Percentiles rank a stretch among this genome's conserved stretches.
Conservation (phyloP, 1,140 invertebrate genomes). For the Brachionus rotundiformis region DNA sequence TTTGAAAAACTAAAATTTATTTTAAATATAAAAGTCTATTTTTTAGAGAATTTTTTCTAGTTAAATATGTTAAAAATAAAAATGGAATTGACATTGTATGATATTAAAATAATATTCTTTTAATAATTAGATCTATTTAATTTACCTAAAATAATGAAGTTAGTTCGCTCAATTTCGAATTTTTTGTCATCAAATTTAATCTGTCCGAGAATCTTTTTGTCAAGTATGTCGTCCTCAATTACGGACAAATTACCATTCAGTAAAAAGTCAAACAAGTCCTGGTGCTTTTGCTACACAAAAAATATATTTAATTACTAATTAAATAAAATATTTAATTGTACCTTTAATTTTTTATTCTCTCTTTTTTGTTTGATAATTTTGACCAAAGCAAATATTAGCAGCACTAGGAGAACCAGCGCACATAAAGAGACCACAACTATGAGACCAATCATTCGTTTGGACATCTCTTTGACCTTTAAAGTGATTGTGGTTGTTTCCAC, state of each 20-base stretch:
- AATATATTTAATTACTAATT: neutral
- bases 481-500: neutral
- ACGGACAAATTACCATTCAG: neutral
- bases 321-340: neutral
- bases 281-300: conserved; percentile 34
- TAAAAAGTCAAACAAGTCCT: conserved; percentile 38
- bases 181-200: conserved; percentile 49
- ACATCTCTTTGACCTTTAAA: neutral
- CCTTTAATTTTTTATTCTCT: conserved; percentile 37
- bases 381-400: conserved; percentile 23
- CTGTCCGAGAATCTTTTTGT: conserved; percentile 4
- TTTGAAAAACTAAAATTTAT: no score
- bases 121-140: neutral
- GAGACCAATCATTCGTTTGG: neutral
- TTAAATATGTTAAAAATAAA: no score
- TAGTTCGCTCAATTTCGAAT: conserved; percentile 30
- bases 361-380: conserved; percentile 24
- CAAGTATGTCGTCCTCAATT: neutral
- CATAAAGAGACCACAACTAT: conserved; percentile 1
- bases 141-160: conserved; percentile 14
- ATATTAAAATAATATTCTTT: no score
- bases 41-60: no score
- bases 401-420: neutral
- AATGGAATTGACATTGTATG: no score
- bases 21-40: no score